phyloP scores from a whole-genome alignment of 2,888 invertebrate genomes.

The Volucella inflata region DNA sequence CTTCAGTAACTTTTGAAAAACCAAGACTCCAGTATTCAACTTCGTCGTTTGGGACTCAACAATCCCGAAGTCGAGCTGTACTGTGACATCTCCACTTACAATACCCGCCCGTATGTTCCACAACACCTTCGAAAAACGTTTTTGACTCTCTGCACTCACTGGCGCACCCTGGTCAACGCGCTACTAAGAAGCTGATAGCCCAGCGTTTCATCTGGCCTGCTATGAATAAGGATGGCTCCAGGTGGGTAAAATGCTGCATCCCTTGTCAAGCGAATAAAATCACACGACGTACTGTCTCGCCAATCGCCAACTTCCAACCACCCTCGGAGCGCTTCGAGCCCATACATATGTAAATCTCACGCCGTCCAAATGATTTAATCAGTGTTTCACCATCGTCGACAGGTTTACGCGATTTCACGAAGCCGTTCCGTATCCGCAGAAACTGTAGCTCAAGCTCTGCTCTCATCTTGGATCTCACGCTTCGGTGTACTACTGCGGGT shows the following conservation, averaged over 20 bases:
- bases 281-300: conserved; percentile 7
- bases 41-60: too few species aligned
- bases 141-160: conserved; percentile 2
- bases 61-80: conserved; percentile 7
- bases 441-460: conserved; percentile 6
- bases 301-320: conserved; percentile 19
- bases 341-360: too few species aligned
- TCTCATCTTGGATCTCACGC: conserved; percentile 14
- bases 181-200: background rate
- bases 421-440: conserved; percentile 35
- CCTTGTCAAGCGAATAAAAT: conserved; percentile 9
- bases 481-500: too few species aligned
- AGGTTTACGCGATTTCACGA: conserved; percentile 27
- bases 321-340: too few species aligned
- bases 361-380: conserved; percentile 31
- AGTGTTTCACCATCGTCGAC: conserved; percentile 30
- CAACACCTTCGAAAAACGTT: background rate
- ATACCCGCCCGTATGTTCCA: background rate
- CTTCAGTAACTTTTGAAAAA: background rate
- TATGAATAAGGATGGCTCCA: too few species aligned
- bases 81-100: background rate
- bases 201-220: too few species aligned
- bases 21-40: too few species aligned
- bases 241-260: background rate
- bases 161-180: conserved; percentile 13